Base-by-base conservation (phyloP, 2,113 vertebrate genomes). In the Parus major region DNA sequence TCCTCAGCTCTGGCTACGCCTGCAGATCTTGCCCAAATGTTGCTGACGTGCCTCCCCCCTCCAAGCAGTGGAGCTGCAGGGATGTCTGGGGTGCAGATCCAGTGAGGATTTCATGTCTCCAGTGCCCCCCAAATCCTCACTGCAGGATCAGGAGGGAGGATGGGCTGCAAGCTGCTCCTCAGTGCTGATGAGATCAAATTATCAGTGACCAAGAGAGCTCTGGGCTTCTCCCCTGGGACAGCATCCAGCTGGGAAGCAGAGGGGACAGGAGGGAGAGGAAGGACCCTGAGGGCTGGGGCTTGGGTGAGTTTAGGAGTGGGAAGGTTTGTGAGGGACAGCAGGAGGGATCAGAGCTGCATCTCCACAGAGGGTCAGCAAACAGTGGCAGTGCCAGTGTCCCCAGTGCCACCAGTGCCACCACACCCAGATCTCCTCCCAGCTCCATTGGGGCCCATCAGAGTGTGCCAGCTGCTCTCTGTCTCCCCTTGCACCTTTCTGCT, bases 11-110 rank as follows among this genome's bases (percentile, higher is more conserved):
- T 28, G 66, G 80, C 85, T 86, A 7, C 0, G 5, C 39, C 29
- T 29, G 68, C 82, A 88, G 64, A 52, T 84, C 93, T 86, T 68
- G 69, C 91, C 90, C 93, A 86, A 96, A 96, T 80, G 84, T 63
- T 87, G 61, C 66, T 49, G 61, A 28, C 0, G 5, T 31, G 42
- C 12, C 3, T 7, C 56, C 53, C 72, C 35, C 42, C 4, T 57
- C 49, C 64, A 5, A 3, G 31, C 15, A 5, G 35, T 1, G 1
- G 60, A 70, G 28, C 72, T 52, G 21, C 7, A 0, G 46, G 44
- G 41, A 78, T 79, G 91, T 73, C 44, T 87, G 81, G 25, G 36
- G 23, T 53, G 53, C 75, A 97, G 79, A 76, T 7, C 66, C 1
- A 5, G 14, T 4, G 47, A 0, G 7, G 29, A 44, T 36, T 75